Percentiles rank a stretch among this genome's conserved stretches.
These are phyloP conservation scores for Hypotaenidia philippensis DNA, from an alignment of 2,797 vertebrate species.

Conservation along the genomic window DNA sequence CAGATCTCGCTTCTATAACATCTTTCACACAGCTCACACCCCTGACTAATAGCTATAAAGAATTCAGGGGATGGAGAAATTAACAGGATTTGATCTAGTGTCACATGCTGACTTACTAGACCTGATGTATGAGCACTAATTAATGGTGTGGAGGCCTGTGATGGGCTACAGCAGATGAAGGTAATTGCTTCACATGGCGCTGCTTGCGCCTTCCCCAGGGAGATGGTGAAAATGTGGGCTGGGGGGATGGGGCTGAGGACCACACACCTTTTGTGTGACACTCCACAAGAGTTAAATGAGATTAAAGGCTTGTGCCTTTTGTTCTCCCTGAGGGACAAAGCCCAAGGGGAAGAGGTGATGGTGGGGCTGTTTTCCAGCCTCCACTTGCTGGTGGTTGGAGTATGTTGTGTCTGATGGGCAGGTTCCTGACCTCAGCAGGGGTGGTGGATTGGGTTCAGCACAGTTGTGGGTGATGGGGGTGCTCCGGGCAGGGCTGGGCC, in stretches of 20 bases:
- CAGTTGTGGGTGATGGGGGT: rapidly evolving
- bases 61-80: background rate
- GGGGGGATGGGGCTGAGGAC: rapidly evolving
- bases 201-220: background rate
- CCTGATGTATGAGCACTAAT: background rate
- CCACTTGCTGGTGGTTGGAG: rapidly evolving
- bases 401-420: rapidly evolving
- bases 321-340: background rate
- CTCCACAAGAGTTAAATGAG: background rate
- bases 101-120: background rate
- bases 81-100: background rate
- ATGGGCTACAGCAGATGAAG: background rate
- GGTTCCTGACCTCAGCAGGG: background rate
- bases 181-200: background rate
- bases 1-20: background rate
- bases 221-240: background rate
- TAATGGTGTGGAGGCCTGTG: background rate
- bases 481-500: rapidly evolving
- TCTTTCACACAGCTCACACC: background rate
- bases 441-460: rapidly evolving
- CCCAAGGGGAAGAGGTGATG: background rate
- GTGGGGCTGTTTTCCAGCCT: background rate
- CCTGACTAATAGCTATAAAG: background rate
- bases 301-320: too few relatives aligned
- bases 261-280: background rate